Conservation (phyloP, 2,888 invertebrate species). For the Galeruca laticollis region DNA sequence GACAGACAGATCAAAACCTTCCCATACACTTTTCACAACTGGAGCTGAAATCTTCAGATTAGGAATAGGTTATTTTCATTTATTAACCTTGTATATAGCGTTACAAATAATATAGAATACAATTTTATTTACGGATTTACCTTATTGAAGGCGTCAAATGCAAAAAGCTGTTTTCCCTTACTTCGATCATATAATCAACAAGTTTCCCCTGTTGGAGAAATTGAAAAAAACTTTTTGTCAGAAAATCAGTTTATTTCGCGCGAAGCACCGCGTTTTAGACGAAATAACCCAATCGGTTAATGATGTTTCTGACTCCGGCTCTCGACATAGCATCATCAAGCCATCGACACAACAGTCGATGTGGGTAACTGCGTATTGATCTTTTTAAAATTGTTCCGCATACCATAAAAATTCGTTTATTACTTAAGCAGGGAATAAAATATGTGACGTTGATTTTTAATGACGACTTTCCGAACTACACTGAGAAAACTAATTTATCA, state of each 20-base stretch:
- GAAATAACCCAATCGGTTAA: conserved; percentile 26
- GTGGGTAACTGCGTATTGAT: conserved; percentile 27
- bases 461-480: conserved; percentile 7
- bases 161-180: not conserved
- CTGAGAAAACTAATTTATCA: conserved; percentile 1
- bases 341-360: conserved; percentile 1
- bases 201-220: not conserved
- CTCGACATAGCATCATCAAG: conserved; percentile 11
- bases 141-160: too few species aligned
- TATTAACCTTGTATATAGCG: too few species aligned
- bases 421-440: conserved; percentile 30
- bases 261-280: conserved; percentile 20
- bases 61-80: too few species aligned
- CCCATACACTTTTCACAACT: too few species aligned
- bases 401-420: conserved; percentile 29
- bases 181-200: not conserved
- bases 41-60: too few species aligned
- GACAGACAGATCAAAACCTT: too few species aligned
- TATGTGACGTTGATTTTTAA: conserved; percentile 19
- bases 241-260: conserved; percentile 25
- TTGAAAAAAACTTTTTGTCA: not conserved
- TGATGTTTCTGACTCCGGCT: conserved; percentile 16
- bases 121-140: too few species aligned
- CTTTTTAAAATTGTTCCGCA: conserved; percentile 28
- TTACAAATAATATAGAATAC: too few species aligned